These are phyloP conservation scores for Rhinophrynus dorsalis DNA, from an alignment of 2,797 vertebrate species.

Conservation along the genomic window DNA sequence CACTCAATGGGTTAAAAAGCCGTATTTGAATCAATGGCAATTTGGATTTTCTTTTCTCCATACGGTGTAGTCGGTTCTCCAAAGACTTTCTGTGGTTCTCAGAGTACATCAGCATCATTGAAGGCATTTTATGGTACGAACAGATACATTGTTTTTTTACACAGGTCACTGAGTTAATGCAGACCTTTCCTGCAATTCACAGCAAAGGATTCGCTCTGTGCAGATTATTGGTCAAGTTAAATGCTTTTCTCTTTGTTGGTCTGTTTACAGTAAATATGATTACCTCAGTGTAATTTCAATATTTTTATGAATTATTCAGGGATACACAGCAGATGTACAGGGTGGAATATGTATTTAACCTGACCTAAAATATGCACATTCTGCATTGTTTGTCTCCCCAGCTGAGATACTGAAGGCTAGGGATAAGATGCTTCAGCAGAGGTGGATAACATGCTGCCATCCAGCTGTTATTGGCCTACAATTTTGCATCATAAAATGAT, in stretches of 20 bases:
- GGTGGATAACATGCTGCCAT: too few relatives aligned
- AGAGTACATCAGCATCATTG: too few relatives aligned
- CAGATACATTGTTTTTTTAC: constrained; percentile 6
- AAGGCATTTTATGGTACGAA: neutral
- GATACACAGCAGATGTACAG: constrained; percentile 25
- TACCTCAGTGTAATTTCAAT: constrained; percentile 31
- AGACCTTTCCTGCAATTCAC: neutral
- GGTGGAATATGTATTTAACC: neutral
- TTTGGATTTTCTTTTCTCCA: too few relatives aligned
- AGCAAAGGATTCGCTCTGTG: neutral
- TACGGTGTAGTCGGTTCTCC: too few relatives aligned
- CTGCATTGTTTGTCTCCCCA: too few relatives aligned
- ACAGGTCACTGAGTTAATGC: constrained; percentile 20
- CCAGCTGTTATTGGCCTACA: too few relatives aligned
- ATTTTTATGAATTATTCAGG: constrained; percentile 45
- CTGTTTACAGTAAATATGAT: constrained; percentile 27
- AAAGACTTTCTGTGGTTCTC: too few relatives aligned
- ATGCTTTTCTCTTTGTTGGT: neutral
- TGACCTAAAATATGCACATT: neutral
- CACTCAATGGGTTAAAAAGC: too few relatives aligned
- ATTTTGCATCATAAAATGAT: too few relatives aligned
- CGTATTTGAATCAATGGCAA: too few relatives aligned
- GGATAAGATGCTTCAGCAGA: too few relatives aligned
- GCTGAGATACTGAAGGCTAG: too few relatives aligned
- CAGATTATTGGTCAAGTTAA: neutral